Percentiles rank a stretch among this genome's conserved stretches.
phyloP scores from a whole-genome alignment of 1,140 invertebrate species.

The Scylla paramamosain region DNA sequence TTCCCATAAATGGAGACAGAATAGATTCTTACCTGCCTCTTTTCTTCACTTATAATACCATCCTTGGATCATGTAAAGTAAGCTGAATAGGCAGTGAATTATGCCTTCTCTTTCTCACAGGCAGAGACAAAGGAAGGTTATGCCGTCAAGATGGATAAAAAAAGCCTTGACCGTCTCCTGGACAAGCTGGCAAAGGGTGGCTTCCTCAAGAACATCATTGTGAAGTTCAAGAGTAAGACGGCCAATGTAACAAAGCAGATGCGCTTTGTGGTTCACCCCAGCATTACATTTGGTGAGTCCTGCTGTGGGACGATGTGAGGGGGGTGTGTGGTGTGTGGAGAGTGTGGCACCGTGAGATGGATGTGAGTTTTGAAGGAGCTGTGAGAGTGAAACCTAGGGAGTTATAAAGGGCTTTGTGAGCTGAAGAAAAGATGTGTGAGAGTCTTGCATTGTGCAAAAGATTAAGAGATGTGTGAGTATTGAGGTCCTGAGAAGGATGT shows the following conservation, averaged over 20 bases:
- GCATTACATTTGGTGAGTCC: conserved; percentile 79
- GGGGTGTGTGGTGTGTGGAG: not conserved
- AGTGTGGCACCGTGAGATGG: not conserved
- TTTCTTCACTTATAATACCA: no score
- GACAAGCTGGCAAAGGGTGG: conserved; percentile 82
- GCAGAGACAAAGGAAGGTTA: conserved; percentile 83
- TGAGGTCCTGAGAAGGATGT: no score
- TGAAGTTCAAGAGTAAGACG: conserved; percentile 82
- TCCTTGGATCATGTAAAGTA: no score
- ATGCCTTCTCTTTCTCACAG: conserved; percentile 73
- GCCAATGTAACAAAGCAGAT: conserved; percentile 79
- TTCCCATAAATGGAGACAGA: no score
- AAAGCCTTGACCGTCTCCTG: conserved; percentile 84
- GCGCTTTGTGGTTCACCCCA: conserved; percentile 83
- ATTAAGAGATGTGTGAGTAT: no score
- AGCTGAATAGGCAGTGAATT: no score
- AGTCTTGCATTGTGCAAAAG: no score
- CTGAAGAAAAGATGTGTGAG: no score
- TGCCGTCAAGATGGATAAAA: conserved; percentile 83
- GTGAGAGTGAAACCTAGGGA: not conserved
- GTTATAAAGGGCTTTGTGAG: no score
- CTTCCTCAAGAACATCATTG: conserved; percentile 84
- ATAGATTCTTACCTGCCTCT: no score
- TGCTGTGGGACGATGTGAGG: not conserved
- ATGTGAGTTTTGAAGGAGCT: not conserved